These are phyloP conservation scores for Empidonax traillii DNA, from an alignment of 2,113 vertebrate species.

Conservation along the genomic window DNA sequence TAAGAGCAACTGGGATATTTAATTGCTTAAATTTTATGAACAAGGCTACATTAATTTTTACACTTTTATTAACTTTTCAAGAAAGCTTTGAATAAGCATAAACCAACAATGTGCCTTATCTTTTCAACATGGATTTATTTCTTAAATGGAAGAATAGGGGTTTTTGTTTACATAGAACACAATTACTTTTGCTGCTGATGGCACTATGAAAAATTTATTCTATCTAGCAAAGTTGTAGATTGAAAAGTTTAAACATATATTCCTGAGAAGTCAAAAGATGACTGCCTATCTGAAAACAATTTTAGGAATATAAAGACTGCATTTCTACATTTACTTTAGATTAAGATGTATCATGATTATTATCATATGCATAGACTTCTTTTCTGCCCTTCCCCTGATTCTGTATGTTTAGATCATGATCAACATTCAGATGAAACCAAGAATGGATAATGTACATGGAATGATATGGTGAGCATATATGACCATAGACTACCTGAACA, in stretches of 20 bases:
- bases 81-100: not conserved
- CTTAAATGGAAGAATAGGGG: constrained; percentile 21
- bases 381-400: not conserved
- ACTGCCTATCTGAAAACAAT: not conserved
- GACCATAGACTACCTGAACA: not conserved
- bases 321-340: not conserved
- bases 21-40: constrained; percentile 19
- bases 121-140: constrained; percentile 10
- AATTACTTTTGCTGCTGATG: constrained; percentile 4
- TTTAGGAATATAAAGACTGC: not conserved
- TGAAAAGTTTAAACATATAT: not conserved
- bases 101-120: not conserved
- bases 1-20: not conserved
- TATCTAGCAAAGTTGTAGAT: not conserved
- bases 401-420: not conserved
- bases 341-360: not conserved
- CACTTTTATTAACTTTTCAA: not conserved
- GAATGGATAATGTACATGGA: not conserved
- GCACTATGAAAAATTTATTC: not conserved
- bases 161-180: constrained; percentile 27
- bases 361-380: not conserved
- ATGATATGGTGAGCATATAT: not conserved
- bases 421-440: not conserved
- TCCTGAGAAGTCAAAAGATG: not conserved
- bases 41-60: not conserved